A percentile compares a stretch with the other conserved stretches of the same genome.
Conservation (phyloP, 2,888 invertebrate species). For the Chrysodeixis includens region DNA sequence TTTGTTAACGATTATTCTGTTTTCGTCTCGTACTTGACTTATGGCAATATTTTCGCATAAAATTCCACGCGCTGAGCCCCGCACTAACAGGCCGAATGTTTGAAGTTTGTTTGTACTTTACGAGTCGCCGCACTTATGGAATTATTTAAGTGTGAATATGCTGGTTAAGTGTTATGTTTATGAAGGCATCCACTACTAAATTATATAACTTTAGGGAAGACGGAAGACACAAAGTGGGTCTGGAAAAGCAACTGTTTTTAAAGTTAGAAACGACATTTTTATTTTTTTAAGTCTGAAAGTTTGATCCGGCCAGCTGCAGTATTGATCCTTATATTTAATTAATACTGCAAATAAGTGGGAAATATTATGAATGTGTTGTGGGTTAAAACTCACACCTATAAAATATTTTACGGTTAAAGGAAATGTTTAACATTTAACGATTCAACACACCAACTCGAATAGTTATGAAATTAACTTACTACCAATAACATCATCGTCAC, state of each 20-base stretch:
- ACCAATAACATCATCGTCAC: background rate
- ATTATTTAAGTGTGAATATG: conserved; percentile 56
- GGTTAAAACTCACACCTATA: too few species aligned
- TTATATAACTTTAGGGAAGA: conserved; percentile 25
- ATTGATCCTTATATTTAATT: too few species aligned
- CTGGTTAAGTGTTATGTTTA: conserved; percentile 39
- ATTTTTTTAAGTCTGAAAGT: background rate
- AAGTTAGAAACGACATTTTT: background rate
- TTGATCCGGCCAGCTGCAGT: too few species aligned
- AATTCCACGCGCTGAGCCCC: conserved; percentile 50
- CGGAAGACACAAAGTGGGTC: conserved; percentile 9
- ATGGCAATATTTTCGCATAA: conserved; percentile 67
- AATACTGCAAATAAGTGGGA: too few species aligned
- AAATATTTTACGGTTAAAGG: too few species aligned
- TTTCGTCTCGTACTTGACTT: conserved; percentile 64
- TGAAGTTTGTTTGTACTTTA: conserved; percentile 64
- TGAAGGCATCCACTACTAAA: conserved; percentile 25
- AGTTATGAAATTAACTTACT: background rate
- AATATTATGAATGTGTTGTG: too few species aligned
- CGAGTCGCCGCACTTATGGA: conserved; percentile 57
- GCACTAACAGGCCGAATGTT: conserved; percentile 32
- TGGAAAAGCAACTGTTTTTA: background rate
- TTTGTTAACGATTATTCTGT: conserved; percentile 62
- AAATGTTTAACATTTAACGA: background rate
- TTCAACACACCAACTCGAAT: background rate